Conservation (phyloP, 2,113 vertebrate species). For the Corapipo altera region DNA sequence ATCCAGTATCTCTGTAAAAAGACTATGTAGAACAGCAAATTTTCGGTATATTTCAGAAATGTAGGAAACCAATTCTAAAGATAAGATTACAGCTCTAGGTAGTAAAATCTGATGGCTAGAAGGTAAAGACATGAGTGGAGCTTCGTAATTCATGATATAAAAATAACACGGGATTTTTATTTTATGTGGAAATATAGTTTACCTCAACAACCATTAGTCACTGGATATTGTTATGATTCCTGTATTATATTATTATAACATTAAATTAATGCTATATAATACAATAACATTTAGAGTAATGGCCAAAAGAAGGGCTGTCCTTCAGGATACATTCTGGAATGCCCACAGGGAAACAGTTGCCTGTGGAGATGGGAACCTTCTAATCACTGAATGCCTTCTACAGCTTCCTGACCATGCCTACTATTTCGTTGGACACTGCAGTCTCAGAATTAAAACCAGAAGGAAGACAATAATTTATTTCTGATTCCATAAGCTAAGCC, state of each 20-base stretch:
- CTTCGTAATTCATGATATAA: not conserved
- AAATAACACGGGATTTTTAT: not conserved
- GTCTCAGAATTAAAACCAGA: not conserved
- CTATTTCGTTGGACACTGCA: not conserved
- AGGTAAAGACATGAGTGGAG: not conserved
- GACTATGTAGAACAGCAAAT: not conserved
- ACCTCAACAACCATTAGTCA: not conserved
- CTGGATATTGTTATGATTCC: not conserved
- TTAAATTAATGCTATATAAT: not conserved
- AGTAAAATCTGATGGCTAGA: not conserved
- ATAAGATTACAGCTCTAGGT: not conserved
- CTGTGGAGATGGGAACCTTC: not conserved
- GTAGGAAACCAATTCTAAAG: not conserved
- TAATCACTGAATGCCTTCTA: not conserved
- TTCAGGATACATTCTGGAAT: not conserved
- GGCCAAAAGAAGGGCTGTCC: not conserved
- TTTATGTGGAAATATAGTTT: not conserved
- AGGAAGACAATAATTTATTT: not conserved
- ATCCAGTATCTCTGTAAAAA: not conserved
- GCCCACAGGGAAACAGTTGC: fast-evolving
- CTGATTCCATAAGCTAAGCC: not conserved
- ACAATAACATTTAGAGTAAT: not conserved
- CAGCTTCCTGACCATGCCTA: not conserved
- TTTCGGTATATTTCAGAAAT: not conserved
- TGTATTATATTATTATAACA: not conserved